These are phyloP conservation scores for Dorcus parallelipipedus DNA, from an alignment of 2,888 invertebrate species.

Conservation along the genomic window DNA sequence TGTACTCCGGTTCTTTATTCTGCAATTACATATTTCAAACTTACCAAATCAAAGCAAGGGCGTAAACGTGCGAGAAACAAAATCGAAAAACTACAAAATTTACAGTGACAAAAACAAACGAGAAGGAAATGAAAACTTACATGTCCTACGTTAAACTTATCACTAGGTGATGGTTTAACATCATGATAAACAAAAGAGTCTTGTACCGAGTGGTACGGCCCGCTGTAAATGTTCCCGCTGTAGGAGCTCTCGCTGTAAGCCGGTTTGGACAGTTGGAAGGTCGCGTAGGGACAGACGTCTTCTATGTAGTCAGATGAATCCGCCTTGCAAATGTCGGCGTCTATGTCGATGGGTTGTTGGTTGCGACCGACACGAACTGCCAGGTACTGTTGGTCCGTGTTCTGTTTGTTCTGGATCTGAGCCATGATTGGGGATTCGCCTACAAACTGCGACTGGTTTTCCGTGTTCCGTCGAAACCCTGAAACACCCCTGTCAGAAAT, in stretches of 20 bases:
- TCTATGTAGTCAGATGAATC: constrained; percentile 77
- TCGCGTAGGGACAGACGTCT: constrained; percentile 90
- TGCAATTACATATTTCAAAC: constrained; percentile 40
- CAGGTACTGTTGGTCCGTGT: constrained; percentile 73
- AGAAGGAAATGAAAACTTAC: constrained; percentile 50
- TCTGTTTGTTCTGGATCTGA: constrained; percentile 76
- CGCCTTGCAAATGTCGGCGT: constrained; percentile 53
- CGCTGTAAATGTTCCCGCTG: constrained; percentile 84
- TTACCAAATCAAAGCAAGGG: not conserved
- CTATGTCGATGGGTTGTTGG: constrained; percentile 47
- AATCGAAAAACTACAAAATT: not conserved
- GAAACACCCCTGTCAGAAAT: constrained; percentile 14
- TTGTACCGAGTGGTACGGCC: constrained; percentile 81
- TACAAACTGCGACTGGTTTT: constrained; percentile 53
- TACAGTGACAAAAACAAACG: constrained; percentile 8
- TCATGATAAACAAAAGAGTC: constrained; percentile 89
- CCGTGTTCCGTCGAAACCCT: constrained; percentile 52
- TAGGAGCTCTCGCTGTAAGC: constrained; percentile 87
- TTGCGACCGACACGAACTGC: constrained; percentile 56
- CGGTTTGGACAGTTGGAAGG: constrained; percentile 80
- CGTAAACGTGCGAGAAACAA: constrained; percentile 10
- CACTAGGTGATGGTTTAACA: constrained; percentile 71
- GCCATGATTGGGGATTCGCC: constrained; percentile 76
- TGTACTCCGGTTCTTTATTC: constrained; percentile 80
- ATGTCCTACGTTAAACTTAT: constrained; percentile 71